Base-by-base conservation (phyloP, 2,888 invertebrate species). In the Isotomurus palustris region DNA sequence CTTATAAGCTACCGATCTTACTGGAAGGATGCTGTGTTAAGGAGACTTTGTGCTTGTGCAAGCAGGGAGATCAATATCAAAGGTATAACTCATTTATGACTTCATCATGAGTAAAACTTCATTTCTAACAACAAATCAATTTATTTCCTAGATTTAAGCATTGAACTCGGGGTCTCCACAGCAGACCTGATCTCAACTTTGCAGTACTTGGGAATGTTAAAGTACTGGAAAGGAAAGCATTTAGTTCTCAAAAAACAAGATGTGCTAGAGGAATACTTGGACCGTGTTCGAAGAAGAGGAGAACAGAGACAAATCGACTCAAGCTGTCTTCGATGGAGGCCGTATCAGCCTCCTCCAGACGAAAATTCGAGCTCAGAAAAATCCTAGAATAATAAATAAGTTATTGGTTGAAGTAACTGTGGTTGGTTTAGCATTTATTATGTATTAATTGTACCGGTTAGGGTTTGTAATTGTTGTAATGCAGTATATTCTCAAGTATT, bases 201-300 rank as follows among this genome's bases (percentile, higher is more conserved):
- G 40, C 95, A 96, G 73, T 92, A 93, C 19, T 80, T 96, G 66
- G 94, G 95, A 6, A 91, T 97, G 83, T 88, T 97, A 85, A 96
- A 97, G 77, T 97, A 97, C 76, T 97, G 96, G 95, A 96, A 96
- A 78, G 95, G 95, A 60, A 93, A 94, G 76, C 96, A 96, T 78
- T 89, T 96, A 71, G 91, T 96, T 50, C 81, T 96, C 53, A 94
- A 92, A 76, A 90, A 91, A 78, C 89, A 90, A 87, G 95, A 95
- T 76, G 88, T 95, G 58, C 82, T 95, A 69, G 94, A 95, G 73
- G 94, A 94, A 73, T 92, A 90, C 75, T 84, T 87, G 56, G 88
- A 92, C 53, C 84, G 91, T 53, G 86, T 87, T 66, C 83, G 86
- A 73, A 83, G 86, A 73, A 81, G 84, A 49, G 81, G 86, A 36